These are phyloP conservation scores for Tretioscincus oriximinensis DNA, from an alignment of 2,113 vertebrate species.

Conservation along the genomic window DNA sequence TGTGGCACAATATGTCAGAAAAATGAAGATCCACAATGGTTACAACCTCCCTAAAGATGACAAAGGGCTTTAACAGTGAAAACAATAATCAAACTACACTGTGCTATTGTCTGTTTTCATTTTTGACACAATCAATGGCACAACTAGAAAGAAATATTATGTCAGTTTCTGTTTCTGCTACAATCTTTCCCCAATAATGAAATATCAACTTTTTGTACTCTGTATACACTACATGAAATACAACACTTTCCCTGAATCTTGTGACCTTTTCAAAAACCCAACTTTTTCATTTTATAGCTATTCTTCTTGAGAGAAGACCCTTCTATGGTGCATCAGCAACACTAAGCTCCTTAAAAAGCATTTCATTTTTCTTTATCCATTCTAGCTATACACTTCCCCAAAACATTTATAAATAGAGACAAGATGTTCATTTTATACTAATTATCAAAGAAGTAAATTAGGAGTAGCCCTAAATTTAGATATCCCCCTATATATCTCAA, in stretches of 20 bases:
- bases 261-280: slow-evolving; percentile 68
- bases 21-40: slow-evolving; percentile 5
- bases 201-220: slow-evolving; percentile 60
- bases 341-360: slow-evolving; percentile 42
- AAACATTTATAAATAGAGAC: too few relatives aligned
- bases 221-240: slow-evolving; percentile 59
- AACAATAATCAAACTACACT: slow-evolving; percentile 18
- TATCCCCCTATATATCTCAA: too few relatives aligned
- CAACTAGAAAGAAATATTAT: slow-evolving; percentile 18
- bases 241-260: slow-evolving; percentile 59
- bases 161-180: slow-evolving; percentile 53
- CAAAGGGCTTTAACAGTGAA: slow-evolving; percentile 24
- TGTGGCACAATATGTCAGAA: not conserved
- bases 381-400: too few relatives aligned
- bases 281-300: slow-evolving; percentile 61
- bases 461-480: too few relatives aligned
- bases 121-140: slow-evolving; percentile 33
- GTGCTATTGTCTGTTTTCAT: slow-evolving; percentile 22
- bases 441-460: too few relatives aligned
- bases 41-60: slow-evolving; percentile 31
- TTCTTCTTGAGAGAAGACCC: slow-evolving; percentile 57
- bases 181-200: slow-evolving; percentile 45
- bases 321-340: slow-evolving; percentile 28
- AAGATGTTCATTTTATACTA: too few relatives aligned
- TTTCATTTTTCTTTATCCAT: not conserved